Conservation (phyloP, 2,888 invertebrate species). For the Vesta saturnalis region DNA sequence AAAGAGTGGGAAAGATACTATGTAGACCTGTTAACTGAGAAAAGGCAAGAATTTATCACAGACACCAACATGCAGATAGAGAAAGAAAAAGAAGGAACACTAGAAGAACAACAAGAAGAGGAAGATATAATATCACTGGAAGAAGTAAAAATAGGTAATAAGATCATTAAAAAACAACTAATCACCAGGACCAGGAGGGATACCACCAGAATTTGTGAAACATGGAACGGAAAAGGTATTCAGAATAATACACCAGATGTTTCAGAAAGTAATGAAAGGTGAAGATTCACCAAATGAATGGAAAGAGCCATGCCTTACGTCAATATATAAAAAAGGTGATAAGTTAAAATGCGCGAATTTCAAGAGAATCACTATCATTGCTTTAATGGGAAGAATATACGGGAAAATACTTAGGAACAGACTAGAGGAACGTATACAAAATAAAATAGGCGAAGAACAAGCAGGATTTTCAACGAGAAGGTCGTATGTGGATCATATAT, state of each 20-base stretch:
- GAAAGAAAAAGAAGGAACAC: background rate
- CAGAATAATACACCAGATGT: conserved; percentile 4
- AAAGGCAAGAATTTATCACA: too few relatives aligned
- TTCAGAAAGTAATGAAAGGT: conserved; percentile 4
- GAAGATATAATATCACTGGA: too few relatives aligned
- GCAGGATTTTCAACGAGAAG: too few relatives aligned
- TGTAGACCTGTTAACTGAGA: too few relatives aligned
- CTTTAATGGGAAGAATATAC: too few relatives aligned
- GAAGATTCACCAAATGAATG: conserved; percentile 12
- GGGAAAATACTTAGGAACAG: too few relatives aligned
- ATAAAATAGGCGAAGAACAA: too few relatives aligned
- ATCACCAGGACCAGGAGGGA: conserved; percentile 16
- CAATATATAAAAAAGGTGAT: conserved; percentile 15
- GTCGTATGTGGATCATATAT: too few relatives aligned
- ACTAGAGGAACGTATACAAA: too few relatives aligned
- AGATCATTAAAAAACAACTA: too few relatives aligned
- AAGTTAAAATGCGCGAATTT: conserved; percentile 12
- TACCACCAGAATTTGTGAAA: conserved; percentile 12
- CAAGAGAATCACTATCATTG: conserved; percentile 13
- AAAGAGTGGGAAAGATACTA: too few relatives aligned
- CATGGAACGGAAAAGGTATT: background rate
- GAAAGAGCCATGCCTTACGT: background rate
- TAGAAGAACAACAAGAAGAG: background rate
- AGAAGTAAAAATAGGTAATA: background rate
- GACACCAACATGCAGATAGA: too few relatives aligned